phyloP scores from a whole-genome alignment of 2,113 vertebrate genomes.

The Ciconia maguari region DNA sequence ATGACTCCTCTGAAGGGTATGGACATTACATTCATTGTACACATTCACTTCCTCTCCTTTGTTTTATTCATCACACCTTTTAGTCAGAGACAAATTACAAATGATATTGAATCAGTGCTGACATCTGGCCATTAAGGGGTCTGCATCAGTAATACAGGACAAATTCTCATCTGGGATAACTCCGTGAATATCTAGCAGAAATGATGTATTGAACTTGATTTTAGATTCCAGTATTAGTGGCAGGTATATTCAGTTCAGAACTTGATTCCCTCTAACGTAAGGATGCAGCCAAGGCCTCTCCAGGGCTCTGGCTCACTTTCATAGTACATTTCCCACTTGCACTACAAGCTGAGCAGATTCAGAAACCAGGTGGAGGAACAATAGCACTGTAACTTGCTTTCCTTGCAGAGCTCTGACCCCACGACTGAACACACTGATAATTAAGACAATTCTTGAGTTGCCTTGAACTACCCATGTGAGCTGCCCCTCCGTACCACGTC shows the following conservation, averaged over 20 bases:
- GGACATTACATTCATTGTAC: background rate
- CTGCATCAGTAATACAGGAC: background rate
- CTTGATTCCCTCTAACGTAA: background rate
- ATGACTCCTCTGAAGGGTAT: background rate
- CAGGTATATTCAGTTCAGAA: background rate
- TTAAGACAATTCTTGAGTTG: background rate
- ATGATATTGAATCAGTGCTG: background rate
- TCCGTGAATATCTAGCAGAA: background rate
- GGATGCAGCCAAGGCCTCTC: background rate
- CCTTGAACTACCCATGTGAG: background rate
- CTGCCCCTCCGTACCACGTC: background rate
- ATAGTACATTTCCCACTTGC: background rate
- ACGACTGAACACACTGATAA: background rate
- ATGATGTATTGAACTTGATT: background rate
- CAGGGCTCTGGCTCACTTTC: background rate
- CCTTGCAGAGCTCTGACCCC: background rate
- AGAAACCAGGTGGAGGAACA: background rate
- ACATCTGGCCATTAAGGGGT: slow-evolving; percentile 4
- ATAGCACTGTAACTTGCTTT: background rate
- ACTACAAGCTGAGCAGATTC: background rate
- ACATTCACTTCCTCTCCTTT: background rate
- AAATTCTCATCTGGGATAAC: background rate
- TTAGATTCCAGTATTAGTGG: background rate
- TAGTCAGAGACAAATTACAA: background rate
- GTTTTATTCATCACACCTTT: background rate